Base-by-base conservation (phyloP, 2,797 vertebrate genomes). In the Sarcophilus harrisii region DNA sequence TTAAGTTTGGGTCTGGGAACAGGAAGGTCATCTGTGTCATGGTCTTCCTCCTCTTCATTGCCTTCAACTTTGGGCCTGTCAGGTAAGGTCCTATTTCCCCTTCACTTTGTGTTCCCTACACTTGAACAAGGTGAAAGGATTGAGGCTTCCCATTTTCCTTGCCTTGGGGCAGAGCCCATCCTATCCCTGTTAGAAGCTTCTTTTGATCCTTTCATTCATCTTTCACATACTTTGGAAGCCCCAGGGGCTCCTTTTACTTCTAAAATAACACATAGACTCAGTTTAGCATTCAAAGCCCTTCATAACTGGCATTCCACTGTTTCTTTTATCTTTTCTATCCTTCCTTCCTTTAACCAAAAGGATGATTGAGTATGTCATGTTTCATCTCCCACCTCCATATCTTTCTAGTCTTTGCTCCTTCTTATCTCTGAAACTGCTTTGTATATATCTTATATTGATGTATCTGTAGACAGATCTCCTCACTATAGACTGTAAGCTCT, bases 1-100 rank as follows among this genome's bases (percentile, higher is more conserved):
- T 98, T 96, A 98, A 98, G 52, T 57, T 98, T 28, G 99, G 99
- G 28, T 99, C 99, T 0, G 98, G 97, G 54, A 99, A 99, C 98
- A 99, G 99, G 97, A 98, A 99, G 95, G 99, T 99, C 0, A 98
- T 99, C 94, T 99, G 99, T 52, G 98, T 99, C 97, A 99, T 99
- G 99, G 99, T 98, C 27, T 97, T 99, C 38, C 99, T 99, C 81
- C 98, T 99, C 49, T 99, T 99, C 98, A 98, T 99, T 96, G 99
- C 99, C 93, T 99, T 99, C 98, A 99, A 99, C 98, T 99, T 99
- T 24, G 99, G 99, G 59, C 99, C 99, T 0, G 98, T 99, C 98
- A 99, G 99, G 99, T 99, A 97, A 98, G 98, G 38, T 1, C 8
- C 87, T 54, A 28, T 87, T 87, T 49, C 38, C 73, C 24, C 30